Conservation (phyloP, 2,888 invertebrate genomes). For the Odontocerum albicorne region DNA sequence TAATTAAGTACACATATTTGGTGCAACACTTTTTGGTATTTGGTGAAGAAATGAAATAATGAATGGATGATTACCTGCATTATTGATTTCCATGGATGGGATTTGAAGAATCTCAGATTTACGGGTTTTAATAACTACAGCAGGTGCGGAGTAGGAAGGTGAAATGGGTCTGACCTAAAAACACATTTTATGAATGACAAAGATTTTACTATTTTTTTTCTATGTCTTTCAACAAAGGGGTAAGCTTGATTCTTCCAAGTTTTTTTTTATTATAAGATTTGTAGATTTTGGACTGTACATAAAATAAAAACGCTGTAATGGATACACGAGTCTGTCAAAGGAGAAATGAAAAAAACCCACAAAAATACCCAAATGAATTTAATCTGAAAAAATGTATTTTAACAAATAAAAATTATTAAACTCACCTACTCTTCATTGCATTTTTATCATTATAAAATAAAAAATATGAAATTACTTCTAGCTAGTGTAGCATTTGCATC, state of each 20-base stretch:
- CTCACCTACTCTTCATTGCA: no score
- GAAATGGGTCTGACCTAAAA: constrained; percentile 43
- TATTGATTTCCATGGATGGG: constrained; percentile 21
- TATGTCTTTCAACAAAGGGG: background rate
- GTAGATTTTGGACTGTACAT: background rate
- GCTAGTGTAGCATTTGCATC: no score
- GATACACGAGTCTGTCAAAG: no score
- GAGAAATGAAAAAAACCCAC: no score
- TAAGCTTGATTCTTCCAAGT: no score
- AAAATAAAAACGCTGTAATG: background rate
- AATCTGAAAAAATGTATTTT: no score
- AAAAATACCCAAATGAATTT: no score
- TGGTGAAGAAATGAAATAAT: background rate
- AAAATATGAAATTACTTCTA: no score
- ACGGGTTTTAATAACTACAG: constrained; percentile 37
- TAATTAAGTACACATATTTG: background rate
- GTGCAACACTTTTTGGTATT: background rate
- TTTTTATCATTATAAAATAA: no score
- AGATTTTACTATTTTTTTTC: background rate
- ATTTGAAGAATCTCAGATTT: constrained; percentile 8
- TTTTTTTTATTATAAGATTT: no score
- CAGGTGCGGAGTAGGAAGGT: constrained; percentile 55
- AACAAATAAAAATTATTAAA: no score
- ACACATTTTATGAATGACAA: constrained; percentile 36
- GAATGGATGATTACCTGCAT: constrained; percentile 11